Evolutionary conservation across 2,113 vertebrate genomes (phyloP).

Genomic region (Hymenochirus boettgeri): DNA sequence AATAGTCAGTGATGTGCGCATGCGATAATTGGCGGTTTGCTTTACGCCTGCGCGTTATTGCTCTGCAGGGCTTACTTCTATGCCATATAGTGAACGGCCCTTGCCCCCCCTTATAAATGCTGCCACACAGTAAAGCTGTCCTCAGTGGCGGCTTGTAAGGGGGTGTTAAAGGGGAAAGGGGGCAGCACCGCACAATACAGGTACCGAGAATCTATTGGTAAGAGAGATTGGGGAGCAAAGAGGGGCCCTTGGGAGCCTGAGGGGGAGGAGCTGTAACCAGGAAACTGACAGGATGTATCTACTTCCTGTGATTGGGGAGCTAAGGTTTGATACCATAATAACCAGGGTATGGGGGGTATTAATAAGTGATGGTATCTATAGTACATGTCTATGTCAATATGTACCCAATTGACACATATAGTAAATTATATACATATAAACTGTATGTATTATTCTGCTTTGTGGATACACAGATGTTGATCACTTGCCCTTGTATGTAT

Average conservation of each 20-base stretch:
- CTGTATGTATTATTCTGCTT: no score
- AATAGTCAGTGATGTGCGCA: not conserved
- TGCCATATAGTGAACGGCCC: conserved; percentile 34
- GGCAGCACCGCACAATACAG: not conserved
- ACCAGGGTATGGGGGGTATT: conserved; percentile 6
- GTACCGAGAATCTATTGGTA: not conserved
- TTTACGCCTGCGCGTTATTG: conserved; percentile 15
- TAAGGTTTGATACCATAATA: not conserved
- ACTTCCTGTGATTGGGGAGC: conserved; percentile 28
- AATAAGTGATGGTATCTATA: not conserved
- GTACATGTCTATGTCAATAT: no score
- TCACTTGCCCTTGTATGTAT: no score
- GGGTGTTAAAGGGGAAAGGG: not conserved
- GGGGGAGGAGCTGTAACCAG: conserved; percentile 36
- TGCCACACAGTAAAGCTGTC: conserved; percentile 23
- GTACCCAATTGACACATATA: no score
- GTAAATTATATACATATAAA: no score
- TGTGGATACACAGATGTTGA: no score
- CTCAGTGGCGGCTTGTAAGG: conserved; percentile 9
- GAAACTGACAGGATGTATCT: conserved; percentile 33
- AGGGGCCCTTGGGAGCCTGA: conserved; percentile 34
- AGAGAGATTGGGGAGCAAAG: not conserved
- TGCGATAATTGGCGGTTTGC: conserved; percentile 7
- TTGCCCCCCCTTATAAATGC: not conserved
- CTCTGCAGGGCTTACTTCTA: conserved; percentile 34